Evolutionary conservation across 2,888 invertebrate species (phyloP), one percentile per base, ranked within the genome.

Genomic region (Megamerina dolium): DNA sequence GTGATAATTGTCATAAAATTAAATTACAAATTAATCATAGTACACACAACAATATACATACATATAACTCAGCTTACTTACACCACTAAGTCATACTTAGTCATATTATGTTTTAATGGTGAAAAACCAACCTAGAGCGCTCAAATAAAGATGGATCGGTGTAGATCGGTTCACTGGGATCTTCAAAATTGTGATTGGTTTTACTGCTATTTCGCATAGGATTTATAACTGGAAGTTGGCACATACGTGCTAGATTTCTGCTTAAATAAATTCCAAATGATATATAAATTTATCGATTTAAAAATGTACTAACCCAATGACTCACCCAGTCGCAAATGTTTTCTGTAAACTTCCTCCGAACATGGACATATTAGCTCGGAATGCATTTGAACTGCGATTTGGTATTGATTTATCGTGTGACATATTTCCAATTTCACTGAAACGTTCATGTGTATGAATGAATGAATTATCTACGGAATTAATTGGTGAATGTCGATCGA

Each of bases 161-260:
- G 72, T 92, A 92, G 57, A 92, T 92, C 1, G 92, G 91, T 67
- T 92, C 92, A 64, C 90, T 91, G 27, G 91, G 91, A 67, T 92
- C 89, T 63, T 87, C 88, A 61, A 89, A 89, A 38, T 70, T 68
- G 40, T 65, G 63, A 41, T 56, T 61, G 38, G 53, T 59, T 13
- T 75, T 75, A 46, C 66, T 74, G 45, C 75, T 60, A 64, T 77
- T 73, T 50, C 74, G 72, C 45, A 75, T 65, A 16, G 72, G 73
- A 50, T 73, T 72, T 50, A 75, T 73, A 2, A 74, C 71, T n/a
- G 70, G 71, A 47, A 72, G 59, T 51, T 73, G 73, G 55, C 73
- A 73, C 68, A 73, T 72, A 50, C 73, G 63, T 23, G 73, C 66
- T 56, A 73, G 55, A 54, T 73, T 73, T 54, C 73, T 73, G n/a